These are phyloP conservation scores for Dreissena rostriformis DNA, from an alignment of 1,140 invertebrate genomes.

Conservation along the genomic window DNA sequence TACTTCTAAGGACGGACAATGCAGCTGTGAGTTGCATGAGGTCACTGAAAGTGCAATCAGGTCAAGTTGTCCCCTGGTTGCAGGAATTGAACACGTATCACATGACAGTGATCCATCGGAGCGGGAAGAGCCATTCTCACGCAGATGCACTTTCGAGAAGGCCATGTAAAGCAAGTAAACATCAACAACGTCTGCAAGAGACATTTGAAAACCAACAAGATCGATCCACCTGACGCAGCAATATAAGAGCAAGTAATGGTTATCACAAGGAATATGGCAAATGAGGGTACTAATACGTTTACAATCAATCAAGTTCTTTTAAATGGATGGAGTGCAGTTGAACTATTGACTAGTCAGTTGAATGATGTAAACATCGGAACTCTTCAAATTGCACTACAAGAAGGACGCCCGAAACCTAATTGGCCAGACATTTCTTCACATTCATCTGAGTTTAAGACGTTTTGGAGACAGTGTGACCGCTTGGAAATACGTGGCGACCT, in stretches of 20 bases:
- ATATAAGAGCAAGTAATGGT: background rate
- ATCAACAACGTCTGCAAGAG: background rate
- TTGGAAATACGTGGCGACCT: constrained; percentile 22
- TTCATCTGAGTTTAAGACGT: constrained; percentile 3
- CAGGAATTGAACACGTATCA: constrained; percentile 65
- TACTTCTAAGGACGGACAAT: constrained; percentile 63
- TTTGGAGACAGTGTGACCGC: constrained; percentile 40
- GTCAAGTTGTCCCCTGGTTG: constrained; percentile 70
- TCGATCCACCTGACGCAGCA: background rate
- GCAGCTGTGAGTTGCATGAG: constrained; percentile 61
- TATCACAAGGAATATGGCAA: background rate
- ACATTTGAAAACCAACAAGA: background rate
- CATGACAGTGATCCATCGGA: constrained; percentile 62
- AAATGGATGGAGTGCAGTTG: constrained; percentile 18
- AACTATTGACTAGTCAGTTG: background rate
- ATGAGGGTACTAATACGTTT: background rate
- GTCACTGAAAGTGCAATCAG: constrained; percentile 50
- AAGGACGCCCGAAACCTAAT: background rate
- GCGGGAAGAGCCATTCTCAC: constrained; percentile 63
- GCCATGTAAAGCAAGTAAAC: constrained; percentile 1
- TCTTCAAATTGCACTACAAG: background rate
- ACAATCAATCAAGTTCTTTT: constrained; percentile 9
- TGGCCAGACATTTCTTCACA: constrained; percentile 28
- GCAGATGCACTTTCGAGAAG: constrained; percentile 65
- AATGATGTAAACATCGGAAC: background rate